phyloP scores from a whole-genome alignment of 2,113 vertebrate genomes.

The Rousettus leschenaultii region DNA sequence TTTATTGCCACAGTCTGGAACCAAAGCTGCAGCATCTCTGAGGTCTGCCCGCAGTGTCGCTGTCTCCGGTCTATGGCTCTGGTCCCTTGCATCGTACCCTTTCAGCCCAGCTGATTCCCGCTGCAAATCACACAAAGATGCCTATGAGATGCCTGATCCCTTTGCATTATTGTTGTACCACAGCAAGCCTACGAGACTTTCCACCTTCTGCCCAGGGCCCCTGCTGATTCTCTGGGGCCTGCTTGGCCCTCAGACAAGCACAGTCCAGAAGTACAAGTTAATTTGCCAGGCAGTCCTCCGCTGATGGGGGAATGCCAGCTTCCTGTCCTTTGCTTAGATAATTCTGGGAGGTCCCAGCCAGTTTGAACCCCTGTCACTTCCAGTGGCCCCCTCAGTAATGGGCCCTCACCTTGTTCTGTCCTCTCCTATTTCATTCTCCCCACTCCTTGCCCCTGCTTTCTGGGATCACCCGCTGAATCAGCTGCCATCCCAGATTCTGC shows the following conservation, averaged over 20 bases:
- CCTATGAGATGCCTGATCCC: neutral
- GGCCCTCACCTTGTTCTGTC: neutral
- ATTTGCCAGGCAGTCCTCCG: neutral
- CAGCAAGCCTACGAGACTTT: too few relatives aligned
- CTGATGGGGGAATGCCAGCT: neutral
- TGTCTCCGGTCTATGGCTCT: neutral
- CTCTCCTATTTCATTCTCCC: neutral
- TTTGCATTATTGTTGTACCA: accelerated
- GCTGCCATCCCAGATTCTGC: neutral
- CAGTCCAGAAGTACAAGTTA: neutral
- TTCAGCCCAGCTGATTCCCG: neutral
- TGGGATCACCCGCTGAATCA: neutral
- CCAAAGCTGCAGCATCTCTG: neutral
- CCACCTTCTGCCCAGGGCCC: neutral
- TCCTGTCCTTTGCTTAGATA: neutral
- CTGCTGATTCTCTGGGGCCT: neutral
- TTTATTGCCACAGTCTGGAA: neutral
- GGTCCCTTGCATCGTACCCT: neutral
- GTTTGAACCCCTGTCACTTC: neutral
- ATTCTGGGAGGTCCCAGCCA: neutral
- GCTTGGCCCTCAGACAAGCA: neutral
- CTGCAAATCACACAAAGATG: neutral
- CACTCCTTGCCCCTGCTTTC: neutral
- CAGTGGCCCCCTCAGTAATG: neutral
- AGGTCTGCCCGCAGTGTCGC: neutral